These are phyloP conservation scores for Noctuana brunneofusca DNA, from an alignment of 2,888 invertebrate species.

Conservation along the genomic window DNA sequence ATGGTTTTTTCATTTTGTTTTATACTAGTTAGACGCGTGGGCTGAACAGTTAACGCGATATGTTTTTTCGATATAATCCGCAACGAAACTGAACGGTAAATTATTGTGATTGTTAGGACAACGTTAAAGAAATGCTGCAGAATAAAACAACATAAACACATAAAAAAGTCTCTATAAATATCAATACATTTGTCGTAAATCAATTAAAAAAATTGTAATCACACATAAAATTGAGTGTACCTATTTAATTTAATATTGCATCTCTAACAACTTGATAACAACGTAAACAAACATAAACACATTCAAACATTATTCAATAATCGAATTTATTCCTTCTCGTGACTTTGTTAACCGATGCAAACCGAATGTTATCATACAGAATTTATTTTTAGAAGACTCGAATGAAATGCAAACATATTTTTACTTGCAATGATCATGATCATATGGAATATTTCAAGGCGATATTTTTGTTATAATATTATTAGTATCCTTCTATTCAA, in stretches of 20 bases:
- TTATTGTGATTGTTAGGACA: too few relatives aligned
- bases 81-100: neutral
- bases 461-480: neutral
- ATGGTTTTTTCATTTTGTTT: neutral
- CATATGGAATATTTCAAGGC: neutral
- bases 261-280: neutral
- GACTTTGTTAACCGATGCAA: neutral
- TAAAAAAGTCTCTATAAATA: too few relatives aligned
- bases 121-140: neutral
- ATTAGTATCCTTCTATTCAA: conserved; percentile 10
- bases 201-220: too few relatives aligned
- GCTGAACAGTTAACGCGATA: neutral
- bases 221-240: too few relatives aligned
- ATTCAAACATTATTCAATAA: neutral
- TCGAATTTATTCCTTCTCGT: conserved; percentile 1
- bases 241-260: too few relatives aligned
- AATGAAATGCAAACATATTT: conserved; percentile 1
- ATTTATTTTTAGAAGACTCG: conserved; percentile 3
- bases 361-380: conserved; percentile 8
- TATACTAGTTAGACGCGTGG: neutral
- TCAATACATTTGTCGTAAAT: too few relatives aligned
- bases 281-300: neutral
- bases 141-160: too few relatives aligned
- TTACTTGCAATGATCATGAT: neutral
- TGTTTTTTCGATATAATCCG: neutral